Base-by-base conservation (phyloP, 2,113 vertebrate genomes). In the Heterotis niloticus region DNA sequence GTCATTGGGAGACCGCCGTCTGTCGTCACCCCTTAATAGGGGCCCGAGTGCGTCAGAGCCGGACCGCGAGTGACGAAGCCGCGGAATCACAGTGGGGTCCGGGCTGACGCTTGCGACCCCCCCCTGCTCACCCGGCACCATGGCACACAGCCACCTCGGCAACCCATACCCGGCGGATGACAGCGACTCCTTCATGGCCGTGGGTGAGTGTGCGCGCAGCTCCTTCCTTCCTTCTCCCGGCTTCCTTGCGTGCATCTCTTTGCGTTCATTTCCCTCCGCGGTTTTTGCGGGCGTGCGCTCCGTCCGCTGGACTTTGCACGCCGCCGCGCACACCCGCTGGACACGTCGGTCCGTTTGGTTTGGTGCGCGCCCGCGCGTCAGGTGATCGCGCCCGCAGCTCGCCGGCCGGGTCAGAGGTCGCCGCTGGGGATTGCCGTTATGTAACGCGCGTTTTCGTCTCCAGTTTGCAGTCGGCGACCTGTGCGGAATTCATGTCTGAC, bases 351-450 rank as follows among this genome's bases (percentile, higher is more conserved):
- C 12, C 5, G 70, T 72, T 44, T 72, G 51, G 20, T 72, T 72
- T 18, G 18, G 80, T 75, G 84, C 79, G 69, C 84, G 86, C 66
- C 86, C 81, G 72, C 83, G 82, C 86, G 90, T 92, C 89, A 91
- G 90, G 90, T 91, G 92, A 91, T 89, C 86, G 75, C 59, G 82
- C 87, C 82, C 79, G 84, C 86, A 89, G 83, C 84, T 88, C 87
- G 89, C 88, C 84, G 90, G 85, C 91, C 90, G 91, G 92, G 92
- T 93, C 91, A 93, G 85, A 90, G 92, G 92, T 93, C 90, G 89
- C 90, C 92, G 91, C 88, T 93, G 92, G 92, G n/a, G 90, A 92
- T 91, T 91, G 90, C 91, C 84, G 84, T 91, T 89, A 86, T 89
- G 88, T 91, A 90, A 93, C 93, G 92, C 93, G 92, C 92, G 92